Conservation (phyloP, 2,888 invertebrate species). For the Caenorhabditis panamensis region DNA sequence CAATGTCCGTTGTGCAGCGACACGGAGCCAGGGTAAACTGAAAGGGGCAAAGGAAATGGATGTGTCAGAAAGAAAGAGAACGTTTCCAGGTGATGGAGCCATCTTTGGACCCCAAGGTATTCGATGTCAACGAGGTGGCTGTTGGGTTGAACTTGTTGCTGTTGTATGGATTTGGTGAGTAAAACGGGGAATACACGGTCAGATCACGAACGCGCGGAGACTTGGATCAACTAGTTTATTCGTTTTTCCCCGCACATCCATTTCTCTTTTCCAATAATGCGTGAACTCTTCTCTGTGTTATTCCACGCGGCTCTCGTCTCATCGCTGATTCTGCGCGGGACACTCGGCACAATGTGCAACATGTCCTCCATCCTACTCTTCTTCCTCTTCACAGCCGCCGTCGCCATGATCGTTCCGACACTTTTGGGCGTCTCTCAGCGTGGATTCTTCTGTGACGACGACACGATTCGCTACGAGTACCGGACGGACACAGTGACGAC, state of each 20-base stretch:
- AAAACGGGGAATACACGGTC: too few relatives aligned
- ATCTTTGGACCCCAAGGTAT: slow-evolving; percentile 58
- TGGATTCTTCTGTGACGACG: slow-evolving; percentile 73
- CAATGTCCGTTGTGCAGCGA: slow-evolving; percentile 52
- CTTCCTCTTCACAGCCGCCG: slow-evolving; percentile 56
- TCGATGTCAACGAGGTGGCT: slow-evolving; percentile 56
- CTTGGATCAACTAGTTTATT: not conserved
- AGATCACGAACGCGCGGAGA: not conserved
- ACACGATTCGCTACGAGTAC: slow-evolving; percentile 67
- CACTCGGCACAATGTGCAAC: not conserved
- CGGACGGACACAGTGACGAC: slow-evolving; percentile 59
- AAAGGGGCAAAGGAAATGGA: not conserved
- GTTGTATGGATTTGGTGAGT: slow-evolving; percentile 70
- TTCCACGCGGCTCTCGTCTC: not conserved
- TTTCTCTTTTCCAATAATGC: slow-evolving; percentile 4
- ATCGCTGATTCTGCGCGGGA: not conserved
- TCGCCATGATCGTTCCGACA: slow-evolving; percentile 60
- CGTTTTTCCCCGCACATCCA: not conserved
- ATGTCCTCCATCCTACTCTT: slow-evolving; percentile 23
- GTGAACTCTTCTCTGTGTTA: not conserved
- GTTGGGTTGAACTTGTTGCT: slow-evolving; percentile 61
- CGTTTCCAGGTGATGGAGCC: slow-evolving; percentile 63
- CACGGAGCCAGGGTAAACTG: slow-evolving; percentile 49
- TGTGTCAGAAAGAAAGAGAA: not conserved
- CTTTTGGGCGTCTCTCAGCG: slow-evolving; percentile 62